phyloP scores from a whole-genome alignment of 2,797 vertebrate genomes.

The Meriones psammophilus region DNA sequence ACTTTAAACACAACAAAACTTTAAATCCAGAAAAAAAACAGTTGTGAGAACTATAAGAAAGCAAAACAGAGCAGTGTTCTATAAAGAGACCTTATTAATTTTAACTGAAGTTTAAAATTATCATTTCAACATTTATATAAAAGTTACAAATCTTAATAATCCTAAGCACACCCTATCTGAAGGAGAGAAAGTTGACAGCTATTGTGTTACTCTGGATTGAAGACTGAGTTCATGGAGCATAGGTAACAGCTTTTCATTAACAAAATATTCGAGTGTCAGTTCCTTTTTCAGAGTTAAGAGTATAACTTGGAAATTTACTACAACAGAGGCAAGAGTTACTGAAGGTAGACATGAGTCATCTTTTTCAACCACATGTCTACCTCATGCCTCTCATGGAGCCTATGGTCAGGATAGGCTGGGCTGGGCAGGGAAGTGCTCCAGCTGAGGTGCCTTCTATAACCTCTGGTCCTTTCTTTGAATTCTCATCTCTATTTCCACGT shows the following conservation, averaged over 20 bases:
- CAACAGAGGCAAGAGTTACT: not conserved
- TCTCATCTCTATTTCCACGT: not conserved
- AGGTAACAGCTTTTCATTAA: not conserved
- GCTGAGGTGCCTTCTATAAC: not conserved
- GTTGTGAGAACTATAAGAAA: not conserved
- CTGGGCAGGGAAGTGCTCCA: not conserved
- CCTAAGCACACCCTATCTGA: not conserved
- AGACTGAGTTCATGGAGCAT: fast-evolving
- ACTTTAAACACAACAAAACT: not conserved
- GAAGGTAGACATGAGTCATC: not conserved
- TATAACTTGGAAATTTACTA: not conserved
- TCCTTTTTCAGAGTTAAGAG: not conserved
- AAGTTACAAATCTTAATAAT: not conserved
- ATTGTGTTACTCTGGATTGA: not conserved
- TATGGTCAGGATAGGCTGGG: no score
- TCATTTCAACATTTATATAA: not conserved
- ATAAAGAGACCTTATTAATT: not conserved
- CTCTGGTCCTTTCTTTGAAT: not conserved
- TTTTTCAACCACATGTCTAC: not conserved
- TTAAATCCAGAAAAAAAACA: not conserved
- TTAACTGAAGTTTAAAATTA: not conserved
- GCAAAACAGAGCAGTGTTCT: not conserved
- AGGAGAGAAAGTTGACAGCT: not conserved
- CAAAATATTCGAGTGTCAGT: not conserved
- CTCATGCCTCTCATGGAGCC: no score